phyloP scores from a whole-genome alignment of 1,140 invertebrate genomes.

The Calephelis nemesis region DNA sequence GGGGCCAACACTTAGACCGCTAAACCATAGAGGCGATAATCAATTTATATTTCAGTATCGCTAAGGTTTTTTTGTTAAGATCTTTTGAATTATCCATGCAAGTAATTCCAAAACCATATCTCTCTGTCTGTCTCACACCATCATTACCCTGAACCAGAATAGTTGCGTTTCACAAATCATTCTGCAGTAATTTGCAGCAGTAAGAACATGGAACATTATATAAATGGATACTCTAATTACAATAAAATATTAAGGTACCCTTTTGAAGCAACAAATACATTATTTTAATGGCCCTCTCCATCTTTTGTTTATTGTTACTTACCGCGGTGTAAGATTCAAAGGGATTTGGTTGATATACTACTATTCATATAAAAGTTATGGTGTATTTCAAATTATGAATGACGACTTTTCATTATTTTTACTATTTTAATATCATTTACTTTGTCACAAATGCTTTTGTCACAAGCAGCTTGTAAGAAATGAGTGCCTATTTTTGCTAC shows the following conservation, averaged over 20 bases:
- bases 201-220: conserved; percentile 7
- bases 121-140: conserved; percentile 9
- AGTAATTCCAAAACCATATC: conserved; percentile 11
- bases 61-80: not conserved
- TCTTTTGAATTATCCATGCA: not conserved
- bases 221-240: conserved; percentile 15
- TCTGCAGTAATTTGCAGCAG: conserved; percentile 9
- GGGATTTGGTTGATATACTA: too few relatives aligned
- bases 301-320: conserved; percentile 9
- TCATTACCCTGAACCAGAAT: conserved; percentile 12
- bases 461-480: too few relatives aligned
- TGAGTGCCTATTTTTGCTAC: too few relatives aligned
- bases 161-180: conserved; percentile 15
- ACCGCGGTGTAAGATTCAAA: not conserved
- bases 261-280: conserved; percentile 4
- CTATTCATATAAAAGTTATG: too few relatives aligned
- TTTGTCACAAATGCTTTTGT: too few relatives aligned
- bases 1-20: too few relatives aligned
- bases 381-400: too few relatives aligned
- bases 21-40: too few relatives aligned
- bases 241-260: conserved; percentile 14
- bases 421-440: too few relatives aligned
- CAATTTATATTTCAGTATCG: conserved; percentile 17
- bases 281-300: not conserved
- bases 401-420: too few relatives aligned